Conservation (phyloP, 1,140 invertebrate genomes). For the Drosophila subpulchrella region DNA sequence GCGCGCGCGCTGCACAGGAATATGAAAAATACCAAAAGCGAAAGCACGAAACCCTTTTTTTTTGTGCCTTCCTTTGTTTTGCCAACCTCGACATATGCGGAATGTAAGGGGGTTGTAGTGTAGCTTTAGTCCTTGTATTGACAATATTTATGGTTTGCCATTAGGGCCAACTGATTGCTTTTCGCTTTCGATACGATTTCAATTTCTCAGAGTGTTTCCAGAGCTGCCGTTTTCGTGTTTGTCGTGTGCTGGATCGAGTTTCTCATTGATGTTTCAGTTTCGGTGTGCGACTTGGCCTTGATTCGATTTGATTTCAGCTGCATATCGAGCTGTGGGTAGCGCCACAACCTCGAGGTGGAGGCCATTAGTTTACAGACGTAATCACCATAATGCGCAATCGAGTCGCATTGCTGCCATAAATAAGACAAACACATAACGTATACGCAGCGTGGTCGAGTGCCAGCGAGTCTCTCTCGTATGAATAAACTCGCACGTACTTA, state of each 20-base stretch:
- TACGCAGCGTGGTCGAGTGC: conserved; percentile 62
- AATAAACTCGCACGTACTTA: conserved; percentile 81
- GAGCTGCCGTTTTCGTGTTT: conserved; percentile 1
- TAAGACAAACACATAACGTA: conserved; percentile 79
- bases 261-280: conserved; percentile 31
- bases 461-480: conserved; percentile 63
- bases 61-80: conserved; percentile 23
- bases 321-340: neutral
- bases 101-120: conserved; percentile 16
- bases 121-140: conserved; percentile 46
- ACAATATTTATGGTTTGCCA: conserved; percentile 80
- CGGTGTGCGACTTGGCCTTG: conserved; percentile 56
- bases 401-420: conserved; percentile 73
- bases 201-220: conserved; percentile 62
- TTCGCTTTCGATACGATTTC: conserved; percentile 77
- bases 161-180: conserved; percentile 80
- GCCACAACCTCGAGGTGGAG: conserved; percentile 32
- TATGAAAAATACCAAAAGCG: conserved; percentile 63
- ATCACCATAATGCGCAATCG: conserved; percentile 75
- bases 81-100: conserved; percentile 31
- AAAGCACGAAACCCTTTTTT: conserved; percentile 57
- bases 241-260: neutral
- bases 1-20: conserved; percentile 34
- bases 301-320: conserved; percentile 42
- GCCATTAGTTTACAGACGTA: conserved; percentile 76